phyloP scores from a whole-genome alignment of 2,888 invertebrate genomes.

The Liposcelis brunnea region DNA sequence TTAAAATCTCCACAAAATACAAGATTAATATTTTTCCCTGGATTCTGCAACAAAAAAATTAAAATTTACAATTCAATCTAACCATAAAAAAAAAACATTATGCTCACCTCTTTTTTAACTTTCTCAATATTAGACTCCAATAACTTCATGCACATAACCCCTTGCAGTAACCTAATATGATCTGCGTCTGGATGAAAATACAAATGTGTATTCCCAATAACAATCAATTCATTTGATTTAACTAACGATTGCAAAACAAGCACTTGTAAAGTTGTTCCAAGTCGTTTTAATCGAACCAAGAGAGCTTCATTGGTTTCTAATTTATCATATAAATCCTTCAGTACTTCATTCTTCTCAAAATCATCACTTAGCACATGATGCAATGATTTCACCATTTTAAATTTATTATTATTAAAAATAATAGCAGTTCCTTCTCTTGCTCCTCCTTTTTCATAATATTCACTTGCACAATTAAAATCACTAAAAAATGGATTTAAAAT shows the following conservation, averaged over 20 bases:
- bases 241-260: constrained; percentile 39
- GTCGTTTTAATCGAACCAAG: constrained; percentile 37
- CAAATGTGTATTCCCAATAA: constrained; percentile 78
- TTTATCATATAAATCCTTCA: constrained; percentile 39
- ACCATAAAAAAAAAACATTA: neutral
- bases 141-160: constrained; percentile 52
- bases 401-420: constrained; percentile 53
- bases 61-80: neutral
- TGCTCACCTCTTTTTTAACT: constrained; percentile 24
- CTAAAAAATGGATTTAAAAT: constrained; percentile 45
- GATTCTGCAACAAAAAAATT: constrained; percentile 23
- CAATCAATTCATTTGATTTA: constrained; percentile 36
- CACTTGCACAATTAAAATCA: constrained; percentile 35
- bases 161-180: constrained; percentile 75
- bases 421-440: constrained; percentile 66
- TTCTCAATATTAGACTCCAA: constrained; percentile 38
- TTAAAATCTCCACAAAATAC: constrained; percentile 89
- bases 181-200: constrained; percentile 87
- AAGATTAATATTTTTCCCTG: constrained; percentile 37
- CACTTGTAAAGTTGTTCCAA: constrained; percentile 48
- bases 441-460: constrained; percentile 54
- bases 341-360: constrained; percentile 32
- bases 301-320: constrained; percentile 40
- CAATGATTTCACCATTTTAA: constrained; percentile 32
- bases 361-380: constrained; percentile 39